These are phyloP conservation scores for Zapornia atra DNA, from an alignment of 2,113 vertebrate genomes.

Conservation along the genomic window DNA sequence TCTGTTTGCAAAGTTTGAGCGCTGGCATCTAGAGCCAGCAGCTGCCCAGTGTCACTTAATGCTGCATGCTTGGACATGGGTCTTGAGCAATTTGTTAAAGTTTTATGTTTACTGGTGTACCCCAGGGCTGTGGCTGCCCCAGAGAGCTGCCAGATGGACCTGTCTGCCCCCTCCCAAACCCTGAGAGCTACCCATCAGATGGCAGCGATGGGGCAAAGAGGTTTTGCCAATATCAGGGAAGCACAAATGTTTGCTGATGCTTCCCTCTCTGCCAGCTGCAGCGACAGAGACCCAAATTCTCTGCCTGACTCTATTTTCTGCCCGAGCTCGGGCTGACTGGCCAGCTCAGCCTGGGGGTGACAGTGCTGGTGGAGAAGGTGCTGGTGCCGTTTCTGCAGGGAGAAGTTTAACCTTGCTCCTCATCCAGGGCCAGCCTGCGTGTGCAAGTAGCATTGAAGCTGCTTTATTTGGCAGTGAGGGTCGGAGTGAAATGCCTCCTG, in stretches of 20 bases:
- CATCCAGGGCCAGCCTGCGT: background rate
- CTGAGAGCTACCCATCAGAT: background rate
- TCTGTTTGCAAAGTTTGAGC: background rate
- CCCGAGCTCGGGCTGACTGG: rapidly evolving
- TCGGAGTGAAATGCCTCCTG: background rate
- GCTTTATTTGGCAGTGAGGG: constrained; percentile 9
- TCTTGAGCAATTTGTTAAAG: rapidly evolving
- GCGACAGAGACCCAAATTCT: background rate
- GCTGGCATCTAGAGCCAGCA: background rate
- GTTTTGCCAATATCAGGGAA: background rate
- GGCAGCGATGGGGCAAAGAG: background rate
- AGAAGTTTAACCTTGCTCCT: background rate
- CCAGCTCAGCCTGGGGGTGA: background rate
- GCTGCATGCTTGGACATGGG: rapidly evolving
- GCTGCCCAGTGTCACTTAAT: background rate
- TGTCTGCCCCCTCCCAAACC: background rate
- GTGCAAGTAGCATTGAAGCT: background rate
- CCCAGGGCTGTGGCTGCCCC: background rate
- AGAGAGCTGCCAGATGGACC: background rate
- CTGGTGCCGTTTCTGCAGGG: background rate
- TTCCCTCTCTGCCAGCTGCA: background rate
- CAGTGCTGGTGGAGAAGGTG: background rate
- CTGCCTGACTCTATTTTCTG: background rate
- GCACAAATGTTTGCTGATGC: background rate
- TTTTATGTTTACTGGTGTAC: background rate